Percentiles rank a stretch among this genome's conserved stretches.
Conservation (phyloP, 2,113 vertebrate genomes). For the Melierax canorus region DNA sequence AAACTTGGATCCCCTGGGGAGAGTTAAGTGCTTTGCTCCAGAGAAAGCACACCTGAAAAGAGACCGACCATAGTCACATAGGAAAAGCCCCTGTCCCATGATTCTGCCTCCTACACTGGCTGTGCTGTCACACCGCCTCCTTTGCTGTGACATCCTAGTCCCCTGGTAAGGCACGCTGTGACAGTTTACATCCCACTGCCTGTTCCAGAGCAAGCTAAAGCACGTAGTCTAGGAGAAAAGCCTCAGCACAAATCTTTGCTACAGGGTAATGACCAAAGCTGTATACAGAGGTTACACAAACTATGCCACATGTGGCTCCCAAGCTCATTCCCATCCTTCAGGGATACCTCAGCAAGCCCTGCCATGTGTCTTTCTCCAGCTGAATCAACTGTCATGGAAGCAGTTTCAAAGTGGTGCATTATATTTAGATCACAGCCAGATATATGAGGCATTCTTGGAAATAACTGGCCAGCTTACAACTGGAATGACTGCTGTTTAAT, state of each 20-base stretch:
- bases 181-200: background rate
- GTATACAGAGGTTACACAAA: background rate
- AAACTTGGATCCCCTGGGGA: background rate
- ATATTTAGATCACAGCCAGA: background rate
- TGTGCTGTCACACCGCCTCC: background rate
- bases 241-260: background rate
- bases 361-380: background rate
- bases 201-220: background rate
- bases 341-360: background rate
- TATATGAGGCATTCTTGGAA: background rate
- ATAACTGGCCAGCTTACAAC: background rate
- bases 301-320: background rate
- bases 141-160: background rate
- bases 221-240: background rate
- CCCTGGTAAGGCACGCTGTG: background rate
- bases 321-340: background rate
- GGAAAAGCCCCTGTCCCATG: background rate
- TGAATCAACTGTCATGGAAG: background rate
- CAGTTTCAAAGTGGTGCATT: background rate
- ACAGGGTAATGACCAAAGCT: background rate
- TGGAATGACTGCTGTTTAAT: background rate
- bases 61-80: background rate
- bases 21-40: background rate
- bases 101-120: background rate
- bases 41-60: background rate